Percentiles rank a stretch among this genome's conserved stretches.
phyloP scores from a whole-genome alignment of 2,113 vertebrate genomes.

The Perca fluviatilis region DNA sequence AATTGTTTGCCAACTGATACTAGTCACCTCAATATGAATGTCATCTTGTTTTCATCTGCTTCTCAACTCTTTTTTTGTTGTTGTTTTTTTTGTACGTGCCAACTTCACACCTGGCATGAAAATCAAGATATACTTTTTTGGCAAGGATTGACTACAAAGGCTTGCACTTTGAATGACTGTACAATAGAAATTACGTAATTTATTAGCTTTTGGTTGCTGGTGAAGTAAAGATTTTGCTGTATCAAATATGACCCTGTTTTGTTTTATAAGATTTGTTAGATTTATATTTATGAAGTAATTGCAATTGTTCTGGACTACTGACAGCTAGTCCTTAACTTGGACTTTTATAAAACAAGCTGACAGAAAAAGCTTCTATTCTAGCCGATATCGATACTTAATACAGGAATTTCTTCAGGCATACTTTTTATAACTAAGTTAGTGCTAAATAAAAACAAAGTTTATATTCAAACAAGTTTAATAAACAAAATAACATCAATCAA shows the following conservation, averaged over 20 bases:
- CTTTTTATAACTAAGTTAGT: background rate
- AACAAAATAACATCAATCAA: conserved; percentile 20
- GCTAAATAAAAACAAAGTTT: conserved; percentile 8
- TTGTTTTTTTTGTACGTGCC: conserved; percentile 54
- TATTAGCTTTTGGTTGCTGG: conserved; percentile 81
- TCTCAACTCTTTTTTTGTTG: conserved; percentile 23
- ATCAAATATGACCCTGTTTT: conserved; percentile 28
- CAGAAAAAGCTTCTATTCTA: background rate
- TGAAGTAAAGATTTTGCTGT: conserved; percentile 83
- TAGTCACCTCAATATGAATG: background rate
- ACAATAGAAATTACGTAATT: conserved; percentile 76
- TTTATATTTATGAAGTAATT: background rate
- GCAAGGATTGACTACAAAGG: conserved; percentile 61
- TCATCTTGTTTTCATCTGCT: conserved; percentile 34
- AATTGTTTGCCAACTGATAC: conserved; percentile 70
- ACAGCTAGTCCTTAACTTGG: no score
- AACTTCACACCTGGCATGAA: conserved; percentile 52
- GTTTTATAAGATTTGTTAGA: conserved; percentile 9
- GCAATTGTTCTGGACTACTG: background rate
- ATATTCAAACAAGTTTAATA: conserved; percentile 65
- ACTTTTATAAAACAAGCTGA: background rate
- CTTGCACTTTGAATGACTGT: conserved; percentile 78
- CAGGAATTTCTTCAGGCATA: background rate
- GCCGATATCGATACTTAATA: background rate
- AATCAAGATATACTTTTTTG: conserved; percentile 24